These are phyloP conservation scores for Pseudocheirus occidentalis DNA, from an alignment of 2,797 vertebrate species.

Conservation along the genomic window DNA sequence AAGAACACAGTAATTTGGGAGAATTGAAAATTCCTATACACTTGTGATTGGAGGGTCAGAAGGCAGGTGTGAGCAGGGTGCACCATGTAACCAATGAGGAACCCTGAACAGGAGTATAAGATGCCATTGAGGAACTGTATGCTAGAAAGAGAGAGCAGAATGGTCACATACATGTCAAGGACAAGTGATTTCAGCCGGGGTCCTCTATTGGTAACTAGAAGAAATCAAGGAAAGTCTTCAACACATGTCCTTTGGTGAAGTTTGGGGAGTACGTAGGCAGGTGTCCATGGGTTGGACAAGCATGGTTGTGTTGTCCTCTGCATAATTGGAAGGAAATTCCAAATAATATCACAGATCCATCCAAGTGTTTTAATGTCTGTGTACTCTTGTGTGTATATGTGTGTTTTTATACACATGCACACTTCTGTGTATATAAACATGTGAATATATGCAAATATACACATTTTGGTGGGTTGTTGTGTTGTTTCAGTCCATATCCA, in stretches of 20 bases:
- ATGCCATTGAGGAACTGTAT: background rate
- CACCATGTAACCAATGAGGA: background rate
- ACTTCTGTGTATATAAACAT: background rate
- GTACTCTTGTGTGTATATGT: background rate
- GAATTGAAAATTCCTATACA: background rate
- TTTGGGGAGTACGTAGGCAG: background rate
- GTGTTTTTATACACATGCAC: background rate
- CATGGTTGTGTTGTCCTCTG: background rate
- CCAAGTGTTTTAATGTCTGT: background rate
- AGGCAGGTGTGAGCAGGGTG: background rate
- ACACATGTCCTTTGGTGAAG: background rate
- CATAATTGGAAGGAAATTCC: background rate
- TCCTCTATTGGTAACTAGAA: background rate
- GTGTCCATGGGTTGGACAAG: background rate
- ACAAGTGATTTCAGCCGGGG: background rate
- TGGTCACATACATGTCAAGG: background rate
- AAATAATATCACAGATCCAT: background rate
- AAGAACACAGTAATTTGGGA: background rate
- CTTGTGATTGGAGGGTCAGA: background rate
- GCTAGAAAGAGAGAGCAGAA: background rate
- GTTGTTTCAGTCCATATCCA: background rate
- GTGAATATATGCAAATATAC: background rate
- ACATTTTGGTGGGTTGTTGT: background rate
- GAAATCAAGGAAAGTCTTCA: background rate
- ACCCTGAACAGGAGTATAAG: background rate